Conservation (phyloP, 2,113 vertebrate species). For the Zosterops lateralis region DNA sequence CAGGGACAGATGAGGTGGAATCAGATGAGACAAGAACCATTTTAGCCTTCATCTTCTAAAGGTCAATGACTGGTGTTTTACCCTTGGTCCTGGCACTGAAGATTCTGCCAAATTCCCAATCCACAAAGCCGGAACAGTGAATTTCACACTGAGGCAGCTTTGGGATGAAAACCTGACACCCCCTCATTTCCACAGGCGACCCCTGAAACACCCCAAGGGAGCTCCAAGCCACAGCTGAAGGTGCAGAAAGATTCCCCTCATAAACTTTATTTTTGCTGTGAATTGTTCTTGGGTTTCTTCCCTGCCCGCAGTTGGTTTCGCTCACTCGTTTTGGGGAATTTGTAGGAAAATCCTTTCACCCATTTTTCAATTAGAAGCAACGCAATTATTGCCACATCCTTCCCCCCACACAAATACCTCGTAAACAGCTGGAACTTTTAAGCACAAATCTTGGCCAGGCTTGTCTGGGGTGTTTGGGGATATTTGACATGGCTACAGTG, state of each 20-base stretch:
- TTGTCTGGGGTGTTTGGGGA: slow-evolving; percentile 20
- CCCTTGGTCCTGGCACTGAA: not conserved
- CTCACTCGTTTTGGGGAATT: slow-evolving; percentile 1
- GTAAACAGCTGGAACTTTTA: slow-evolving; percentile 46
- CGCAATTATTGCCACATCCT: slow-evolving; percentile 25
- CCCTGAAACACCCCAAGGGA: not conserved
- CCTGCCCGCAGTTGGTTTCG: not conserved
- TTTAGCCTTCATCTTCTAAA: not conserved
- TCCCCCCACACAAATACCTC: slow-evolving; percentile 7
- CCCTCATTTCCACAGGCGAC: not conserved
- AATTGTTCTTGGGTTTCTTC: not conserved
- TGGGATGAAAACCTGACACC: not conserved
- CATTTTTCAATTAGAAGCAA: slow-evolving; percentile 37
- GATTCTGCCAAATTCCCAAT: not conserved
- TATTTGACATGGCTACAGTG: slow-evolving; percentile 14
- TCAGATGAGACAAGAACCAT: not conserved
- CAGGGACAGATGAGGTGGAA: not conserved
- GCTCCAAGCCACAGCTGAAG: not conserved
- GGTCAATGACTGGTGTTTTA: not conserved
- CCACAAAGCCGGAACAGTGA: not conserved
- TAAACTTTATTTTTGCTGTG: not conserved
- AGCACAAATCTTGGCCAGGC: not conserved
- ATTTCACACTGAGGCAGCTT: not conserved
- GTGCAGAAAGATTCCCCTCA: not conserved
- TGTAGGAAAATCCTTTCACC: slow-evolving; percentile 7